Evolutionary conservation across 2,888 invertebrate genomes (phyloP), one percentile per base, ranked within the genome.

Genomic region (Drosophila bunnanda): DNA sequence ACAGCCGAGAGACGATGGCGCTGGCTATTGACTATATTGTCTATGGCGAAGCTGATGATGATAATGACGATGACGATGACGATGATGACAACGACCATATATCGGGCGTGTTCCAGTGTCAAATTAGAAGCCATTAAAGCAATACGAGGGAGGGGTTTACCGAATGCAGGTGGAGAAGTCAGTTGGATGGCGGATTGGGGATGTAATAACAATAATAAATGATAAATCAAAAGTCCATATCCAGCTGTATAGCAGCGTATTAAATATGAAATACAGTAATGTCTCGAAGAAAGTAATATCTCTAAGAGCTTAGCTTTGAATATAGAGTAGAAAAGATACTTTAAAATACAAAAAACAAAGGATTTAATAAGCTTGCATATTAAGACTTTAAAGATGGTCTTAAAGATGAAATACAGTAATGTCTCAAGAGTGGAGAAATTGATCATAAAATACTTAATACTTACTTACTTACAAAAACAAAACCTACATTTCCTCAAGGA

Each of bases 181-280:
- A 7, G 58, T n/a, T 20, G 28, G 28, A 20, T 38, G 54, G 2
- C 22, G 17, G 36, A 28, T 25, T 39, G 36, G 46, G 44, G 34
- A 28, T 57, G 50, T 44, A 70, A 57, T 53, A 68, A 53, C 52
- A 69, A 52, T 59, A 64, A 64, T 62, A 62, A 64, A 32, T 50
- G 70, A 84, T 84, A 82, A 87, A 86, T 87, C 84, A 78, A 80
- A 87, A 83, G 68, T 69, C 71, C 80, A 82, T 78, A 82, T 15
- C 32, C 25, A 62, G 64, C 38, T 48, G 25, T 20, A 15, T 22
- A 15, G 2, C 39, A 74, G 75, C 55, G 67, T 78, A 76, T 76
- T 71, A 74, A 69, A 79, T 73, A 55, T 60, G 77, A 79, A 57
- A 60, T 58, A 69, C 57, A 72, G 46, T 58, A 39, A 7, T 9